These are phyloP conservation scores for Mactra quadrangularis DNA, from an alignment of 1,140 invertebrate species.

Conservation along the genomic window DNA sequence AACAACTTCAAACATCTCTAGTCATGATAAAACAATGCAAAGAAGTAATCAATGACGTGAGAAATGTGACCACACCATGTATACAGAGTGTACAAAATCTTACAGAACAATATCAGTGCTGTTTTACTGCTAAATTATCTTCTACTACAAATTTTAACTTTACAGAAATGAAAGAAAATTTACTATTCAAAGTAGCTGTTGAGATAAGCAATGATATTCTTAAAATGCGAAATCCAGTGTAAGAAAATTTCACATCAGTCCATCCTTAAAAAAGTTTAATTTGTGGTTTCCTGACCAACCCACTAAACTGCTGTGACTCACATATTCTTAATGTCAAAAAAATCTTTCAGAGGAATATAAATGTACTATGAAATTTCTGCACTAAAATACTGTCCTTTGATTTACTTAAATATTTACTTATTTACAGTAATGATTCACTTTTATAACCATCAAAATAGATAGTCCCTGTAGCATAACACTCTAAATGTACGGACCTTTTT, in stretches of 20 bases:
- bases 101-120: constrained; percentile 23
- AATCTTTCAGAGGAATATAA: too few species aligned
- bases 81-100: constrained; percentile 23
- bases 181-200: constrained; percentile 8
- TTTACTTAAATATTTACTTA: too few species aligned
- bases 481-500: too few species aligned
- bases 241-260: constrained; percentile 1
- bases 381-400: too few species aligned
- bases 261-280: too few species aligned
- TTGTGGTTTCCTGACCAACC: too few species aligned
- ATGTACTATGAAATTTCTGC: too few species aligned
- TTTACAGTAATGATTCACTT: too few species aligned
- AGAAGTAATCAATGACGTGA: not conserved
- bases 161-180: constrained; percentile 13
- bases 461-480: too few species aligned
- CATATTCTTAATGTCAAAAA: too few species aligned
- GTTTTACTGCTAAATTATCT: not conserved
- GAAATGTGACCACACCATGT: not conserved
- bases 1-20: constrained; percentile 2
- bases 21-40: not conserved
- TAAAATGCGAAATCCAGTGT: not conserved
- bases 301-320: too few species aligned
- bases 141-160: not conserved
- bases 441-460: too few species aligned
- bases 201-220: constrained; percentile 24